These are phyloP conservation scores for Lordiphosa mommai DNA, from an alignment of 1,140 invertebrate species.

Conservation along the genomic window DNA sequence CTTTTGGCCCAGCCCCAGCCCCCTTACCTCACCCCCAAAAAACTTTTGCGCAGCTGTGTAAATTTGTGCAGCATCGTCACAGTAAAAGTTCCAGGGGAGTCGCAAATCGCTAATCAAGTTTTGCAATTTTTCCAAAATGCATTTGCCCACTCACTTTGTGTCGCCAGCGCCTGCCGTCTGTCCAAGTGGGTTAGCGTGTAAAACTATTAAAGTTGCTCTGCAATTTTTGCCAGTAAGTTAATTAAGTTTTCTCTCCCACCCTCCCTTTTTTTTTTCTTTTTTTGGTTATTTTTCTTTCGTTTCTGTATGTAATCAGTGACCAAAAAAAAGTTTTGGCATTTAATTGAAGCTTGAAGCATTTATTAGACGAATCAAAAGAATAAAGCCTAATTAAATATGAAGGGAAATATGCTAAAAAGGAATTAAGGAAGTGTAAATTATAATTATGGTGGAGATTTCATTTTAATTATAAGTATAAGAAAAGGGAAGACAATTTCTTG, in stretches of 20 bases:
- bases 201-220: slow-evolving; percentile 22
- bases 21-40: slow-evolving; percentile 4
- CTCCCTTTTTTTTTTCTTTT: slow-evolving; percentile 5
- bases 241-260: slow-evolving; percentile 30
- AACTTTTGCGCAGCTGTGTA: slow-evolving; percentile 44
- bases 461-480: slow-evolving; percentile 2
- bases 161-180: neutral
- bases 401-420: slow-evolving; percentile 3
- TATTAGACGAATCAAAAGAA: slow-evolving; percentile 41
- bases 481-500: too few relatives aligned
- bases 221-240: slow-evolving; percentile 12
- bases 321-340: slow-evolving; percentile 20
- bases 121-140: slow-evolving; percentile 52
- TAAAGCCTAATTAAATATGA: slow-evolving; percentile 39
- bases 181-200: slow-evolving; percentile 33
- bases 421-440: slow-evolving; percentile 1
- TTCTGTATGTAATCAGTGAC: too few relatives aligned
- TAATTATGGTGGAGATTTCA: neutral
- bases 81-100: slow-evolving; percentile 40
- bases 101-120: slow-evolving; percentile 65
- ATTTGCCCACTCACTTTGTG: slow-evolving; percentile 10
- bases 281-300: neutral
- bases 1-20: slow-evolving; percentile 3
- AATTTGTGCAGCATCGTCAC: slow-evolving; percentile 48
- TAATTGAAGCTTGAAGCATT: slow-evolving; percentile 34